A percentile compares a stretch with the other conserved stretches of the same genome.
phyloP scores from a whole-genome alignment of 92 coral and sea anemone species.

The Umimayanthus kanabou region DNA sequence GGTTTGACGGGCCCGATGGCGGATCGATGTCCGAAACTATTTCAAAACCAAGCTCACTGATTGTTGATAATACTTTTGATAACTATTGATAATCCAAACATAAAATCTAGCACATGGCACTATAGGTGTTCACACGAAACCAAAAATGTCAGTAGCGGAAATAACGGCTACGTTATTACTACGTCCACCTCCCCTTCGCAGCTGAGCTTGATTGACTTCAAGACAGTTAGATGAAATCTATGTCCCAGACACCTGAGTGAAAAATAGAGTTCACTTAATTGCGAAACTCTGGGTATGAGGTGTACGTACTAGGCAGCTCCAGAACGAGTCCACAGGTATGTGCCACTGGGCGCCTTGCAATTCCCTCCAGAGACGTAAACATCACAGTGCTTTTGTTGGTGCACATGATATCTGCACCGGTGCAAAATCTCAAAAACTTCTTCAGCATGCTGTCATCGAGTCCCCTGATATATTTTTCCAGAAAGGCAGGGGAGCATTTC shows the following conservation, averaged over 20 bases:
- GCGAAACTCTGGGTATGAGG: conserved; percentile 38
- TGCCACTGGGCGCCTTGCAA: conserved; percentile 43
- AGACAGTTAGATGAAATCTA: conserved; percentile 11
- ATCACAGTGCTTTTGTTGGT: conserved; percentile 37
- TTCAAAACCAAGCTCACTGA: not conserved
- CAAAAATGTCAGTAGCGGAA: conserved; percentile 19
- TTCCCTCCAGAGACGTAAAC: conserved; percentile 37
- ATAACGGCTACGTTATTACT: not conserved
- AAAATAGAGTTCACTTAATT: conserved; percentile 38
- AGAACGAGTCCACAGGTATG: conserved; percentile 35
- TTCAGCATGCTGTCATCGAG: conserved; percentile 36
- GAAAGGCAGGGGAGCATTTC: conserved; percentile 15
- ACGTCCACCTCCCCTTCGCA: conserved; percentile 16
- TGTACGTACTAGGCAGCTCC: conserved; percentile 46
- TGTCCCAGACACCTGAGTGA: conserved; percentile 29
- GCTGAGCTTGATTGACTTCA: conserved; percentile 7
- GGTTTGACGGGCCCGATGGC: too few species aligned
- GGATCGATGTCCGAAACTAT: conserved; percentile 3
- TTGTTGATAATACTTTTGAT: conserved; percentile 20
- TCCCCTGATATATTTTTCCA: conserved; percentile 27
- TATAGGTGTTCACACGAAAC: conserved; percentile 20
- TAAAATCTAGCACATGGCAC: conserved; percentile 12
- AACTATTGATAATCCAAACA: conserved; percentile 8
- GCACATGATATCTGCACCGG: conserved; percentile 46
- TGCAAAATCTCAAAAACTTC: conserved; percentile 42